A percentile compares a stretch with the other conserved stretches of the same genome.
Conservation (phyloP, 2,888 invertebrate species). For the Oscheius sp. region DNA sequence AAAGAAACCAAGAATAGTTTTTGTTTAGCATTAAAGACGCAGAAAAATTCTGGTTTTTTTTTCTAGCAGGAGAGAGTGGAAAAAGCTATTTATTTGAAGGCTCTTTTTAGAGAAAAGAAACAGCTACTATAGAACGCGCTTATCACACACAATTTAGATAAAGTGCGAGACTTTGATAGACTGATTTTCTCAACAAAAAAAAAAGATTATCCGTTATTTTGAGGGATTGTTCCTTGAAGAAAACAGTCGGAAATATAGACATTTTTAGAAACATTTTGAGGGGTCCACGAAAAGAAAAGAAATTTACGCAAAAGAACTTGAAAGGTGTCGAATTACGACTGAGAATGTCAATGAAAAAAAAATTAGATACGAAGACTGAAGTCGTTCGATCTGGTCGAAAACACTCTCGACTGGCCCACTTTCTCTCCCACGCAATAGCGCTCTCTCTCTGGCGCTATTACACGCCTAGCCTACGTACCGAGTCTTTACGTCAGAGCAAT, state of each 20-base stretch:
- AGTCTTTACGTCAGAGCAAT: too few species aligned
- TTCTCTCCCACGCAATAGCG: neutral
- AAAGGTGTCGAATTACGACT: neutral
- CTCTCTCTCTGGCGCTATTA: neutral
- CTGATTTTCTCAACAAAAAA: too few species aligned
- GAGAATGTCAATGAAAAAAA: neutral
- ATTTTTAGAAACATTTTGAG: neutral
- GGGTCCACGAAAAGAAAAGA: neutral
- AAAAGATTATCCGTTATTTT: neutral
- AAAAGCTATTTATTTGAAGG: too few species aligned
- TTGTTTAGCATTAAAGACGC: too few species aligned
- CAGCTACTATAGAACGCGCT: too few species aligned
- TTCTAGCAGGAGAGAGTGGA: too few species aligned
- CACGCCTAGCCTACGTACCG: too few species aligned
- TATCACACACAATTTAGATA: too few species aligned
- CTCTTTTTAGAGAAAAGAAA: too few species aligned
- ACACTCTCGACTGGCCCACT: neutral
- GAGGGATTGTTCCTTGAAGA: neutral
- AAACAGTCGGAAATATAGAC: neutral
- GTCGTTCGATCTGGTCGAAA: neutral
- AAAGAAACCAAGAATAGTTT: too few species aligned
- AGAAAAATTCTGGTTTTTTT: too few species aligned
- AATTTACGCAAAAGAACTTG: neutral
- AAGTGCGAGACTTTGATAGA: too few species aligned
- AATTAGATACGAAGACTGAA: neutral